Base-by-base conservation (phyloP, 2,797 vertebrate genomes). In the Lepus oiostolus region DNA sequence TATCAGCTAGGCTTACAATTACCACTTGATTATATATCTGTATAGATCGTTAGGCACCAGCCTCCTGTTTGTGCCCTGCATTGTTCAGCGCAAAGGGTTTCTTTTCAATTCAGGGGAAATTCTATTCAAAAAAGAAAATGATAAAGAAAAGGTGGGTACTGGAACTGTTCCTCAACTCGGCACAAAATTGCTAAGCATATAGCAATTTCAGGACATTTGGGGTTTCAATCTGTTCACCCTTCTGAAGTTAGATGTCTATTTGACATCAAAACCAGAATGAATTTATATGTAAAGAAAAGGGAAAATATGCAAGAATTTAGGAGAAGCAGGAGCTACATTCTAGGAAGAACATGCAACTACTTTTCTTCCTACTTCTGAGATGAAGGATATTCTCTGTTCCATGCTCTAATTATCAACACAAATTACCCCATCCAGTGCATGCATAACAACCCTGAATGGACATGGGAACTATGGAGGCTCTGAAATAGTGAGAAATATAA, bases 1-100 rank as follows among this genome's bases (percentile, higher is more conserved):
- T 96, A 97, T 95, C 96, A 94, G 92, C 76, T 92, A 96, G 86
- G 88, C 92, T 97, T 96, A 97, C 96, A 97, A 97, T 97, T 96
- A 96, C 95, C 92, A 95, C 95, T 96, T 95, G 96, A 97, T 97
- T 97, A 96, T 95, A 96, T 75, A 85, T 96, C 93, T 96, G 93
- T 96, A 96, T 89, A 97, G 94, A 97, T 97, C 72, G 75, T 96
- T 97, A 97, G 74, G 83, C 96, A 93, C 88, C 88, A 92, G 92
- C 50, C 86, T 95, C 88, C 83, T 94, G 95, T 95, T 67, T 70
- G 94, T 94, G 92, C 88, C 85, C 84, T 96, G 38, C 38, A 93
- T 93, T 71, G 2, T 97, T 97, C 22, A 26, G 80, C 90, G 67
- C 65, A 88, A 67, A 70, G 52, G 54, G 86, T 95, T 95, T 94